A percentile compares a stretch with the other conserved stretches of the same genome.
Conservation (phyloP, 2,797 vertebrate species). For the Poeciliopsis paucimaculata region DNA sequence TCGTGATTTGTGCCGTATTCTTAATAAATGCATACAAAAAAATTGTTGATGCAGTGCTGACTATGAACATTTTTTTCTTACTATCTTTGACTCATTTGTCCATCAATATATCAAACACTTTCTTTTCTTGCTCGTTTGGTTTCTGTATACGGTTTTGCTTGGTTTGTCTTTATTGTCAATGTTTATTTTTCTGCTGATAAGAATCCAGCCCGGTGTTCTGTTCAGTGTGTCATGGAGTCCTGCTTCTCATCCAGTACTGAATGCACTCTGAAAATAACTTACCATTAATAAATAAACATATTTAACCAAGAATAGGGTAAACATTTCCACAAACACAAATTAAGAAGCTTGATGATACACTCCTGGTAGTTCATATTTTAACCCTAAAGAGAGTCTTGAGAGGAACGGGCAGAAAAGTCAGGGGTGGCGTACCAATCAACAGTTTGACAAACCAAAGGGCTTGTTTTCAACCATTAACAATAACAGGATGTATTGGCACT, state of each 20-base stretch:
- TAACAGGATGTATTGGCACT: not conserved
- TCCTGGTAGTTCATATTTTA: not conserved
- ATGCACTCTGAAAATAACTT: not conserved
- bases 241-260: not conserved
- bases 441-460: not conserved
- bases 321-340: not conserved
- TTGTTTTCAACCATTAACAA: not conserved
- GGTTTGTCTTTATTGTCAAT: not conserved
- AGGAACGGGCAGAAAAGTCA: not conserved
- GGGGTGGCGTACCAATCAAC: not conserved
- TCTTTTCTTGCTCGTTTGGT: not conserved
- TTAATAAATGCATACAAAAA: slow-evolving; percentile 61
- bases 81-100: not conserved
- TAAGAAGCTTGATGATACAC: not conserved
- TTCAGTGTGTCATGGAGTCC: not conserved
- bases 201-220: not conserved
- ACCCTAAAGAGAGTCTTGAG: too few relatives aligned
- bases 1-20: slow-evolving; percentile 36
- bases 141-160: not conserved
- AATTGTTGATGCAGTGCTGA: not conserved
- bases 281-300: not conserved
- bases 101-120: not conserved
- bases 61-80: not conserved
- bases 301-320: not conserved
- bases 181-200: not conserved